Evolutionary conservation across 2,888 invertebrate species (phyloP).

Genomic region (Amphipoea oculea): DNA sequence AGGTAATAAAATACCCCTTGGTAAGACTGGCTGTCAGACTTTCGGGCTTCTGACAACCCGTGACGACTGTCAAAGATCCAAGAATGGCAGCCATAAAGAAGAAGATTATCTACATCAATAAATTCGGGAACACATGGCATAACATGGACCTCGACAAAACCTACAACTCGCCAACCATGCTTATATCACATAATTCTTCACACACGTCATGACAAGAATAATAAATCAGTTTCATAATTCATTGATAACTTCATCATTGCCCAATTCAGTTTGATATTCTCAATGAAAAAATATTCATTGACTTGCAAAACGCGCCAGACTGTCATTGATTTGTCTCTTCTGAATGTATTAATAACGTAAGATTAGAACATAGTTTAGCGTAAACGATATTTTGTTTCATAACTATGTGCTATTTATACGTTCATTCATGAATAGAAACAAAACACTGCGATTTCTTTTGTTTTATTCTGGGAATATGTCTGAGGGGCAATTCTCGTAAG

Average conservation of each 20-base stretch:
- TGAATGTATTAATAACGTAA: constrained; percentile 26
- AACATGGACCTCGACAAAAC: not conserved
- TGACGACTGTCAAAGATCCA: too few relatives aligned
- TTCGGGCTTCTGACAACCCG: too few relatives aligned
- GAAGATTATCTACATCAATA: not conserved
- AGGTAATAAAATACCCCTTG: too few relatives aligned
- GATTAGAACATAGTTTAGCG: not conserved
- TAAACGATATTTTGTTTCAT: constrained; percentile 24
- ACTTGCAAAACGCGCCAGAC: constrained; percentile 30
- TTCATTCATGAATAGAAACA: constrained; percentile 26
- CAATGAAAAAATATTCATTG: constrained; percentile 42
- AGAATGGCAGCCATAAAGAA: too few relatives aligned
- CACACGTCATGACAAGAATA: not conserved
- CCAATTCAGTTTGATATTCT: constrained; percentile 2
- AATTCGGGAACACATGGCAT: not conserved
- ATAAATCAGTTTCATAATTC: not conserved
- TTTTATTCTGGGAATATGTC: not conserved
- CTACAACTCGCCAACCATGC: not conserved
- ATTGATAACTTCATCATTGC: constrained; percentile 23
- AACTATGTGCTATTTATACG: constrained; percentile 9
- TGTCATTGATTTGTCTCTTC: constrained; percentile 30
- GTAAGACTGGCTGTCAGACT: too few relatives aligned
- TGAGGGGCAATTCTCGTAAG: too few relatives aligned
- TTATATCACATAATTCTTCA: not conserved
- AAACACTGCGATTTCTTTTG: constrained; percentile 22